phyloP scores from a whole-genome alignment of 1,140 invertebrate species.

The Caenorhabditis brenneri region DNA sequence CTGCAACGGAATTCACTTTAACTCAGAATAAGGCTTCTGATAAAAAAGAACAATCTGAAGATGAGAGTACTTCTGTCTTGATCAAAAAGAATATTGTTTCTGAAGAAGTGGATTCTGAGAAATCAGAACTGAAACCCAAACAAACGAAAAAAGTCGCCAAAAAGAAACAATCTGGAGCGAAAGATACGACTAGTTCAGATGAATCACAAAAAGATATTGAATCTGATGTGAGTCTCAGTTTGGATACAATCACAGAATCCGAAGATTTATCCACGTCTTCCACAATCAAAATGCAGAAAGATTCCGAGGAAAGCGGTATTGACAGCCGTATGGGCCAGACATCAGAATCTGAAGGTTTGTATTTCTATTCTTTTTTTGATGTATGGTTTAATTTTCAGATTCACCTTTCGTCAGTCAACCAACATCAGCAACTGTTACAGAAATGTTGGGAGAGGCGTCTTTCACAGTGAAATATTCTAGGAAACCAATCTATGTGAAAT shows the following conservation, averaged over 20 bases:
- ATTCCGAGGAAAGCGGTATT: neutral
- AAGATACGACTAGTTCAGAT: neutral
- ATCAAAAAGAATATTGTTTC: no score
- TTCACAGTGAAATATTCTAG: neutral
- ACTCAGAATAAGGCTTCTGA: neutral
- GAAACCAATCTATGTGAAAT: slow-evolving; percentile 33
- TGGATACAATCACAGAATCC: slow-evolving; percentile 21
- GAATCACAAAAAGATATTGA: neutral
- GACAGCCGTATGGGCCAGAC: slow-evolving; percentile 30
- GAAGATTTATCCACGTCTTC: neutral
- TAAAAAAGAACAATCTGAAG: neutral
- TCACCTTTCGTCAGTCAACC: slow-evolving; percentile 10
- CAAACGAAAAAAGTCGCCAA: neutral
- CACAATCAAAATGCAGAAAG: slow-evolving; percentile 4
- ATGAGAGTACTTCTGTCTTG: neutral
- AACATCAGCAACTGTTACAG: neutral
- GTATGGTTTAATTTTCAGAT: neutral
- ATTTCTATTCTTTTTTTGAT: neutral
- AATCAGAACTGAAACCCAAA: neutral
- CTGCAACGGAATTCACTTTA: neutral
- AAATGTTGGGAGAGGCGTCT: neutral
- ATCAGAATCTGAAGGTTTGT: neutral
- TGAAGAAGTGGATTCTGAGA: neutral
- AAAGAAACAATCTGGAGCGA: neutral
- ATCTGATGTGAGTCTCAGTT: neutral